Evolutionary conservation across 2,888 invertebrate genomes (phyloP).

Genomic region (Pollenia amentaria): DNA sequence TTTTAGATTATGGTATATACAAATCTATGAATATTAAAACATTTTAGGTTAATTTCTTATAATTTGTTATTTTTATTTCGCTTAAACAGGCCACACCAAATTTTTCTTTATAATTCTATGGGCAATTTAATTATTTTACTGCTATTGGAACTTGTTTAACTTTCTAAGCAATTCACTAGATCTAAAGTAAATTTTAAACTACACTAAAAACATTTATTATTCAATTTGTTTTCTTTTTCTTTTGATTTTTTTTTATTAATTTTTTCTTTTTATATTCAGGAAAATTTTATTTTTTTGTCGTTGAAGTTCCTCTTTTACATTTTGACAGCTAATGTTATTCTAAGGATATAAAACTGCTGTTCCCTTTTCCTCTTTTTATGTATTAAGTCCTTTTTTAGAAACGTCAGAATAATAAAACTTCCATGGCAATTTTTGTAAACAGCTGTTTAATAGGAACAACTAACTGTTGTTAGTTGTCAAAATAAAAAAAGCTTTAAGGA

Average conservation of each 20-base stretch:
- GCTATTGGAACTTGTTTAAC: conserved; percentile 26
- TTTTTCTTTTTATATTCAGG: background rate
- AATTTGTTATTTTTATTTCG: too few relatives aligned
- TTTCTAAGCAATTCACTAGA: conserved; percentile 42
- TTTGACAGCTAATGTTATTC: conserved; percentile 63
- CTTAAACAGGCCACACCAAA: conserved; percentile 35
- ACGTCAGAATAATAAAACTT: background rate
- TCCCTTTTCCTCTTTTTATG: conserved; percentile 28
- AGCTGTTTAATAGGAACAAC: too few relatives aligned
- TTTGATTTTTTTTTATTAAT: background rate
- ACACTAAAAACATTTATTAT: conserved; percentile 18
- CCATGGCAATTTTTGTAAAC: too few relatives aligned
- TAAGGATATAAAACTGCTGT: conserved; percentile 59
- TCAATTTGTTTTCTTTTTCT: background rate
- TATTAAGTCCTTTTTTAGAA: conserved; percentile 22
- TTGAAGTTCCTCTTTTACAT: conserved; percentile 60
- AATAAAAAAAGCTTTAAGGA: conserved; percentile 37
- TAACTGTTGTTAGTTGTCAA: conserved; percentile 35
- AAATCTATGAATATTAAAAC: background rate
- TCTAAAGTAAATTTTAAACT: conserved; percentile 5
- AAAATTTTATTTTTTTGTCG: conserved; percentile 28
- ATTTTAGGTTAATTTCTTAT: background rate
- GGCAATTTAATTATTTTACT: conserved; percentile 9
- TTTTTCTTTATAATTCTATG: conserved; percentile 29
- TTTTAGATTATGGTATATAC: background rate